Base-by-base conservation (phyloP, 2,113 vertebrate genomes). In the Macquaria australasica region DNA sequence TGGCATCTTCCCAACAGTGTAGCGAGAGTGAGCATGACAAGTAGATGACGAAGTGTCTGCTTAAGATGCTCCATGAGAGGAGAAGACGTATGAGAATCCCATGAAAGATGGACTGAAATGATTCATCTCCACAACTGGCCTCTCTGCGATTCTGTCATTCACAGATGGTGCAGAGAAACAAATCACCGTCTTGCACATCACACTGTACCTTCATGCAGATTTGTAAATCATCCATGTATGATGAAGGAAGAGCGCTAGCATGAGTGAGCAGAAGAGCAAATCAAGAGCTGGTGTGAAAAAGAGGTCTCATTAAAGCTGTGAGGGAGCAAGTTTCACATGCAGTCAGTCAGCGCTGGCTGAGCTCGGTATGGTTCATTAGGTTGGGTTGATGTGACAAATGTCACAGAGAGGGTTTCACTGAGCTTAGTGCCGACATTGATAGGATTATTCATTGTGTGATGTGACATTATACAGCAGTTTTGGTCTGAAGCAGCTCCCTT, bases 301-400 rank as follows among this genome's bases (percentile, higher is more conserved):
- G 53, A 37, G 67, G 11, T 82, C 77, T 88, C 78, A 74, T 90
- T 91, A 87, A 86, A 73, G 51, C 84, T 12, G 48, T 66, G 58
- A 88, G 50, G 34, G 71, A 78, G 83, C 1, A 31, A 41, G 75
- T 83, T 74, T 90, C 53, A 75, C 67, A 28, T 39, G 86, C 80
- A 78, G 83, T 83, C 84, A 87, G 86, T 84, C 87, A 50, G 77
- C 4, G 23, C 39, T 23, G 87, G 83, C 81, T 31, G 78, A 77
- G 83, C 82, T 75, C 73, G 73, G 77, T 43, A 73, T 1, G 87
- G 64, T 82, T 93, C 90, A 91, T 89, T 92, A 90, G 82, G 77
- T 88, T 43, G 41, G 55, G 72, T 4, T 87, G 88, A 90, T 86
- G 62, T 91, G 89, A 92, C 86, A 86, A 89, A 89, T 55, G 81